A percentile compares a stretch with the other conserved stretches of the same genome.
These are phyloP conservation scores for Metellina segmentata DNA, from an alignment of 2,888 invertebrate species.

Conservation along the genomic window DNA sequence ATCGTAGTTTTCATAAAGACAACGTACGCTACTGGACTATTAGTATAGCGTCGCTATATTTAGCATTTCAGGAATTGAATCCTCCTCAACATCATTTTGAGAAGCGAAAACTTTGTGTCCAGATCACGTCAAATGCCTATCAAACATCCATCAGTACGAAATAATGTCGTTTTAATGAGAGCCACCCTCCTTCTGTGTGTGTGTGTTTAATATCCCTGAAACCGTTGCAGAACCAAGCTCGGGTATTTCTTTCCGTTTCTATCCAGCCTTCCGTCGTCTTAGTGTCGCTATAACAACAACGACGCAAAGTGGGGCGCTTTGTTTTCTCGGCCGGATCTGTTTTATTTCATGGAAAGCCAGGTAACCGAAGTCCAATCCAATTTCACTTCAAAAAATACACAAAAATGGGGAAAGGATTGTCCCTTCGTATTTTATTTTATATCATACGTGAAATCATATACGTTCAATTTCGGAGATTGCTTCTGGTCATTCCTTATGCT, in stretches of 20 bases:
- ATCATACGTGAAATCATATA: slow-evolving; percentile 64
- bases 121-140: slow-evolving; percentile 71
- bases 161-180: slow-evolving; percentile 72
- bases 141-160: slow-evolving; percentile 69
- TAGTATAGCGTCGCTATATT: not conserved
- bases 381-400: slow-evolving; percentile 12
- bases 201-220: slow-evolving; percentile 55
- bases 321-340: slow-evolving; percentile 3
- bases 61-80: not conserved
- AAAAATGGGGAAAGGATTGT: slow-evolving; percentile 19
- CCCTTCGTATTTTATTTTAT: slow-evolving; percentile 47
- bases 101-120: slow-evolving; percentile 21
- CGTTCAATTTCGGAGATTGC: slow-evolving; percentile 69
- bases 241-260: slow-evolving; percentile 61
- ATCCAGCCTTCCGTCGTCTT: slow-evolving; percentile 12
- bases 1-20: no score
- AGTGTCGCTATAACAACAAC: slow-evolving; percentile 64
- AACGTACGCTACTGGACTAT: not conserved
- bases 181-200: not conserved
- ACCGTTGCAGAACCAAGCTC: slow-evolving; percentile 46
- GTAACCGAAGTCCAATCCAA: slow-evolving; percentile 34
- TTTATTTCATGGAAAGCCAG: not conserved
- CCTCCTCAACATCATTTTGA: slow-evolving; percentile 49
- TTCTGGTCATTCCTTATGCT: slow-evolving; percentile 36
- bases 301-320: slow-evolving; percentile 16